Conservation (phyloP, 2,113 vertebrate genomes). For the Bettongia penicillata region DNA sequence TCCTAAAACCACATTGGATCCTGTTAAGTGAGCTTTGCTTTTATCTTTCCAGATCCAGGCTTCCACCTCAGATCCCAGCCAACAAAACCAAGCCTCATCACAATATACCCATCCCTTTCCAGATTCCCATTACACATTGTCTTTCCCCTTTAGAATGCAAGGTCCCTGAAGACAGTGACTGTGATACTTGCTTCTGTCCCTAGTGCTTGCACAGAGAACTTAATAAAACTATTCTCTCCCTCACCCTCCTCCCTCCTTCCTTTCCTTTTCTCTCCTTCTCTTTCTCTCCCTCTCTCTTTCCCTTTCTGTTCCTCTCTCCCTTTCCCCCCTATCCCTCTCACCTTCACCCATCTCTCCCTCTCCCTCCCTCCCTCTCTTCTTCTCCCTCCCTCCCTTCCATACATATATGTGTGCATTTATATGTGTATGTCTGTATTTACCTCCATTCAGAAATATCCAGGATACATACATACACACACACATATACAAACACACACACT, state of each 20-base stretch:
- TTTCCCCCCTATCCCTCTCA: no score
- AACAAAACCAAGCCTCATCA: background rate
- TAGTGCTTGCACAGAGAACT: background rate
- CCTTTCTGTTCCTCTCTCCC: background rate
- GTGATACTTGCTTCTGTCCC: background rate
- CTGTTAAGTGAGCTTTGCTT: background rate
- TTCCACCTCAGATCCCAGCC: background rate
- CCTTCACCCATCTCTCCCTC: no score
- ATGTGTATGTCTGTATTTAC: background rate
- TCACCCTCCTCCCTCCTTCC: no score
- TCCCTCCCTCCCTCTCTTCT: background rate
- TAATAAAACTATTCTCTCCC: background rate
- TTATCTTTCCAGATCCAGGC: background rate
- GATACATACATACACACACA: no score
- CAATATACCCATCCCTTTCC: background rate
- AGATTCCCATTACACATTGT: background rate
- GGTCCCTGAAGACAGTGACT: background rate
- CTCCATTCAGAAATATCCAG: background rate
- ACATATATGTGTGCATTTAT: background rate
- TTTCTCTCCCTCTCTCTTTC: no score
- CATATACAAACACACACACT: no score
- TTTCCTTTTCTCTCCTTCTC: no score
- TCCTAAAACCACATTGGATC: background rate
- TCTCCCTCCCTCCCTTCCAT: no score
- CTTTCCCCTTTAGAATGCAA: background rate